Evolutionary conservation across 2,888 invertebrate species (phyloP).

Genomic region (Idaea straminata): DNA sequence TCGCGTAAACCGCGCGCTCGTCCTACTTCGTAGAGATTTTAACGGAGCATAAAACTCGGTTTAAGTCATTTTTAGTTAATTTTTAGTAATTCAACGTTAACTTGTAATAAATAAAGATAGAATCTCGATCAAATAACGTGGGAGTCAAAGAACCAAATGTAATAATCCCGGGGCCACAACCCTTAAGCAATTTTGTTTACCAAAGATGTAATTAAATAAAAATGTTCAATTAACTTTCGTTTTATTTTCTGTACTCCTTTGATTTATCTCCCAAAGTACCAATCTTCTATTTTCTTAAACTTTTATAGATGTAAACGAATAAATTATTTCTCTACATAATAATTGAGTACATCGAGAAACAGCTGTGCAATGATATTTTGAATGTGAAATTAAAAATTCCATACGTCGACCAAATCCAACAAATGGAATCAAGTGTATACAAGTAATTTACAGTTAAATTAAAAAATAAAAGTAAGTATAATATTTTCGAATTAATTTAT

Average conservation of each 20-base stretch:
- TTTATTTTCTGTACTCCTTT: conserved; percentile 18
- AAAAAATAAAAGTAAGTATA: not conserved
- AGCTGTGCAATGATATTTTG: not conserved
- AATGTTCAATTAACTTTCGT: conserved; percentile 41
- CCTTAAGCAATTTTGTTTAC: conserved; percentile 73
- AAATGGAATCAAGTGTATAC: not conserved
- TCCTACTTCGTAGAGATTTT: not conserved
- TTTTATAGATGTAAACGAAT: not conserved
- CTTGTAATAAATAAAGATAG: conserved; percentile 1
- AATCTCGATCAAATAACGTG: conserved; percentile 1
- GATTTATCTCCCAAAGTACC: not conserved
- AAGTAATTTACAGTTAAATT: conserved; percentile 7
- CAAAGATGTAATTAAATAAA: conserved; percentile 71
- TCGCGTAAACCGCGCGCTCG: not conserved
- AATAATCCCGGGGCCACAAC: conserved; percentile 53
- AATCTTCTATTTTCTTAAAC: not conserved
- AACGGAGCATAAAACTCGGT: not conserved
- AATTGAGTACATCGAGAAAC: not conserved
- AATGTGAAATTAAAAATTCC: not conserved
- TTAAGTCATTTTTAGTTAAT: not conserved
- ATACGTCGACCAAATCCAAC: not conserved
- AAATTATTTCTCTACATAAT: not conserved
- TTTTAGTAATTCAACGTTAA: not conserved
- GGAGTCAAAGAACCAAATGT: conserved; percentile 56
- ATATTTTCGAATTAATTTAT: conserved; percentile 1